Evolutionary conservation across 2,113 vertebrate genomes (phyloP).

Genomic region (Amblyornis subalaris): DNA sequence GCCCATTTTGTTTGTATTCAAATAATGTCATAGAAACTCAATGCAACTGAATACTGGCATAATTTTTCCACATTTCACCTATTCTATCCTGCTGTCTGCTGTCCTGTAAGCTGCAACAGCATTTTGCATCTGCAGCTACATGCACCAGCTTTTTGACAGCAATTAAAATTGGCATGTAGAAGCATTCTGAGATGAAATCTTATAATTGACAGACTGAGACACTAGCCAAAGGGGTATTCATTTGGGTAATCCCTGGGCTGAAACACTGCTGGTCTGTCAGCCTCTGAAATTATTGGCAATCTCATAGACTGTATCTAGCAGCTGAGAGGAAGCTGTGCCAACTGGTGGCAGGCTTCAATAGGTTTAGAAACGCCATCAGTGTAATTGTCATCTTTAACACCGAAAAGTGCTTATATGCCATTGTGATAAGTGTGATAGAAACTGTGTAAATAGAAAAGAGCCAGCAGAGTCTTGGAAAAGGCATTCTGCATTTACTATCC

Average conservation of each 20-base stretch:
- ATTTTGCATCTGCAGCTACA: background rate
- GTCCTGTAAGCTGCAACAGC: background rate
- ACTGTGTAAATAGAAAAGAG: background rate
- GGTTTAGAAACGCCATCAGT: background rate
- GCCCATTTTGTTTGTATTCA: background rate
- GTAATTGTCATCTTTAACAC: slow-evolving; percentile 46
- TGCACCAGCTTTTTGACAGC: slow-evolving; percentile 3
- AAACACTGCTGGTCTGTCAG: slow-evolving; percentile 54
- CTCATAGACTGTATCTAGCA: background rate
- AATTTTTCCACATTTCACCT: background rate
- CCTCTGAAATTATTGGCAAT: slow-evolving; percentile 57
- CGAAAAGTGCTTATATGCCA: background rate
- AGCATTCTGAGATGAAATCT: slow-evolving; percentile 24
- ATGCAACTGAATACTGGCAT: background rate
- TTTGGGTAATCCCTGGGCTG: slow-evolving; percentile 32
- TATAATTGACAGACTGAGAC: slow-evolving; percentile 34
- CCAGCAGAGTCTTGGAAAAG: background rate
- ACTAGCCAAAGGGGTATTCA: slow-evolving; percentile 22
- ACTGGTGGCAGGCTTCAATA: slow-evolving; percentile 25
- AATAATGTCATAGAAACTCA: background rate
- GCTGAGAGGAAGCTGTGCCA: slow-evolving; percentile 55
- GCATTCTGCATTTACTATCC: background rate
- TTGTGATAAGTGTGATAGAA: slow-evolving; percentile 8
- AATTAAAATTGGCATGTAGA: slow-evolving; percentile 52
- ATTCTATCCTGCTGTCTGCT: background rate